Evolutionary conservation across 2,113 vertebrate species (phyloP), one percentile per base, ranked within the genome.

Genomic region (Microtus montanus): DNA sequence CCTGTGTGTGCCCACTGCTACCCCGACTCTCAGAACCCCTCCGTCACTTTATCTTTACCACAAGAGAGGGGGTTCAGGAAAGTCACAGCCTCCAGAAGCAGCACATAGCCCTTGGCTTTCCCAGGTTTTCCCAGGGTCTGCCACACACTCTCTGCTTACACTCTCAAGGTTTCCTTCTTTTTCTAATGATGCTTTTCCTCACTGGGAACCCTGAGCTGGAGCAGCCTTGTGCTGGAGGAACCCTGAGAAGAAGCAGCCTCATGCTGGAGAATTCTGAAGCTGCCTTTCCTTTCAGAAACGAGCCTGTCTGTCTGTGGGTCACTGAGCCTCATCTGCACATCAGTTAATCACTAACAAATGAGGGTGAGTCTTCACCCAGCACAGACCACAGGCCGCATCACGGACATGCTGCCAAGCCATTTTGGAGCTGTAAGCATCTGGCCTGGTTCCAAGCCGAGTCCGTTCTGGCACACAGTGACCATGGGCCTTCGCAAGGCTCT

Each of bases 331-430:
- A 89, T 75, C 92, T 26, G 89, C 77, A 86, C 68, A 93, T 70
- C 0, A 20, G 93, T 96, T 88, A 77, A 96, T 74, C 63, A 52
- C 68, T 83, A 96, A 91, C 15, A 2, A 87, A 90, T 35, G 3
- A 44, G 13, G 78, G 26, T 28, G 24, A 19, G 41, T 96, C 95
- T 97, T 86, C 91, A 79, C 63, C 38, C 26, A 52, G 66, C 88
- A 84, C 33, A 91, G 95, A 54, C 83, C 63, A 49, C 79, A 90
- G 94, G 93, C 92, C 30, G 14, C 71, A 92, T 77, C 90, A 83
- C 38, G 95, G 97, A 97, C 94, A 94, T 90, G 75, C 92, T 95
- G 89, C 92, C 95, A 91, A 91, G 82, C 87, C 89, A n/a, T 94
- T 95, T 92, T 41, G 91, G 92, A 93, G 85, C 88, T 78, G 73